phyloP scores from a whole-genome alignment of 2,113 vertebrate species.

The Mesitornis unicolor region DNA sequence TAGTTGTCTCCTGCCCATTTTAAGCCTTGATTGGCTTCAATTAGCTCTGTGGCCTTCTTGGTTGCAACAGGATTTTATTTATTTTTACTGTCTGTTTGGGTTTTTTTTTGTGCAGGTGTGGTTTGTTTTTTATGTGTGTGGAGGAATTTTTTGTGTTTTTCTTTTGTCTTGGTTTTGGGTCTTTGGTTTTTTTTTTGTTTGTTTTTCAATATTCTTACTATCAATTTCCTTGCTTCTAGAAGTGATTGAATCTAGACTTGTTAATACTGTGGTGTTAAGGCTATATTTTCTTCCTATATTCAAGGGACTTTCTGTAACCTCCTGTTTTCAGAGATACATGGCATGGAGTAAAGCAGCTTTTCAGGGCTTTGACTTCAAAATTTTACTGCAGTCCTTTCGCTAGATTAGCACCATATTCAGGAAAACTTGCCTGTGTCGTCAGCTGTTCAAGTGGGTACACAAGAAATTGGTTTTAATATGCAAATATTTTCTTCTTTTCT shows the following conservation, averaged over 20 bases:
- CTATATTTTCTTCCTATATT: background rate
- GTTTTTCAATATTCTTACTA: no score
- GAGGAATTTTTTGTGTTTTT: background rate
- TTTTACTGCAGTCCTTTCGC: background rate
- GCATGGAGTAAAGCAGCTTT: background rate
- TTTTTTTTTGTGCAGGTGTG: background rate
- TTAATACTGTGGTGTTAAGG: background rate
- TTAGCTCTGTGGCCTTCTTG: background rate
- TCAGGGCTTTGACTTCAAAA: background rate
- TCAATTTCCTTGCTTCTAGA: no score
- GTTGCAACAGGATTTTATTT: background rate
- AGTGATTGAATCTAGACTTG: no score
- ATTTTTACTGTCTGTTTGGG: background rate
- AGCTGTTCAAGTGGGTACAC: background rate
- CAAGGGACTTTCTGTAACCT: background rate
- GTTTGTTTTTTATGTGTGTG: background rate
- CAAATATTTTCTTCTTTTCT: background rate
- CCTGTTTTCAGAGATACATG: background rate
- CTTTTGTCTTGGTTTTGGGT: no score
- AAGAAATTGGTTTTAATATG: background rate
- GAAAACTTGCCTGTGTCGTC: background rate
- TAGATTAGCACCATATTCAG: background rate
- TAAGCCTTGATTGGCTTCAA: background rate
- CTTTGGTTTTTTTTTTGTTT: no score
- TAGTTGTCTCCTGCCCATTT: background rate